Evolutionary conservation across 2,797 vertebrate species (phyloP), one percentile per base, ranked within the genome.

Genomic region (Falco biarmicus): DNA sequence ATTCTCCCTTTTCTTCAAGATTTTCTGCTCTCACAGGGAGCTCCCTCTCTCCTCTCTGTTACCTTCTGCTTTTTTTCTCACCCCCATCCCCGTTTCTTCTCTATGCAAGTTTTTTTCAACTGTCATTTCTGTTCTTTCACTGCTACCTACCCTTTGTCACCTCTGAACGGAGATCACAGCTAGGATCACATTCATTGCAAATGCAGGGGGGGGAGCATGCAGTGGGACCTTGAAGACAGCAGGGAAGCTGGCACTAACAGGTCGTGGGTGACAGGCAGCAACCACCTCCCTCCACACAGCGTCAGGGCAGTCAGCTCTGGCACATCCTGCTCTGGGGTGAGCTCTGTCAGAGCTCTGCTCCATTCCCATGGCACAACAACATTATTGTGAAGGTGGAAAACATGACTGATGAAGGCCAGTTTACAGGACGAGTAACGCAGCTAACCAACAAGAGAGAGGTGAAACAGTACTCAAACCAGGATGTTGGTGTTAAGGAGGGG

Each of bases 201-300:
- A 34, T 0, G 0, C 60, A 65, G 13, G 9, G 39, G 41, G 41
- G 41, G 15, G 6, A 84, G 39, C 0, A 0, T 74, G 50, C 47
- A 86, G 47, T 19, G 24, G 54, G 41, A 87, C 5, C 6, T 47
- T 17, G 69, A 68, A 79, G 73, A 28, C 37, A 75, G 63, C 26
- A 43, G 79, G 61, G 64, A 51, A 29, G 43, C 25, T 87, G 70
- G 56, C 73, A 82, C 21, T 54, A 11, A 13, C 10, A 66, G 17
- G 12, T 47, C 9, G 1, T 0, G 1, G 81, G 48, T 43, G 28
- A 53, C 53, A 50, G 31, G 74, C 54, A 80, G 68, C 37, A 56
- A 20, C 11, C 2, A 4, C 10, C 48, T 79, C n/a, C 29, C 54
- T 64, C 43, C 2, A 0, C 8, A 6, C 43, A 74, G 75, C 5